Percentiles rank a stretch among this genome's conserved stretches.
Evolutionary conservation across 2,113 vertebrate species (phyloP).

Genomic region (Pristiophorus japonicus): DNA sequence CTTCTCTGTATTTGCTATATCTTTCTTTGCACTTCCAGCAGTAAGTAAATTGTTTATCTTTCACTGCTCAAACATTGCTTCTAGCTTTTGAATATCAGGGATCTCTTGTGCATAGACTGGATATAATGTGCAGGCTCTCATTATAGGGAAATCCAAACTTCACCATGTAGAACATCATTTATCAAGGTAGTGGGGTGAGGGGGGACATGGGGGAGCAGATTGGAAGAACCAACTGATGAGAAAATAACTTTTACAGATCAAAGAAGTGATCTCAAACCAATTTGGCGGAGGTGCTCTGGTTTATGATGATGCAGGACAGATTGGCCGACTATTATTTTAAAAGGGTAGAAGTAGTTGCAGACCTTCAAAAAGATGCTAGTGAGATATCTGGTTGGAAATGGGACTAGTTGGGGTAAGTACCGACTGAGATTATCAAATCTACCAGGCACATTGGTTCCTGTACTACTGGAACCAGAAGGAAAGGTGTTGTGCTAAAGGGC

Average conservation of each 20-base stretch:
- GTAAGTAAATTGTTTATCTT: constrained; percentile 55
- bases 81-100: not conserved
- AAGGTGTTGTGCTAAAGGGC: not conserved
- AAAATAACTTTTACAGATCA: not conserved
- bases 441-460: not conserved
- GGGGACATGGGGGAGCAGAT: not conserved
- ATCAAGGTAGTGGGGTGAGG: not conserved
- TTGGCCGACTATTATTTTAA: not conserved
- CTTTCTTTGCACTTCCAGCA: constrained; percentile 80
- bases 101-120: not conserved
- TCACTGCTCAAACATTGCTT: not conserved
- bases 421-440: not conserved
- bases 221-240: not conserved
- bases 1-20: constrained; percentile 84
- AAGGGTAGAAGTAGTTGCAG: not conserved
- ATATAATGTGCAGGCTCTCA: too few relatives aligned
- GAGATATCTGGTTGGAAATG: not conserved
- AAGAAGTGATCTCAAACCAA: not conserved
- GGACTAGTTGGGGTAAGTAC: not conserved
- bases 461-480: not conserved
- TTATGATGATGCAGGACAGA: not conserved
- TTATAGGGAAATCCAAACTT: not conserved
- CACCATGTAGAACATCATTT: not conserved
- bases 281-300: not conserved
- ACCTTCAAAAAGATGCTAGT: not conserved